Conservation (phyloP, 2,113 vertebrate genomes). For the Condylura cristata region DNA sequence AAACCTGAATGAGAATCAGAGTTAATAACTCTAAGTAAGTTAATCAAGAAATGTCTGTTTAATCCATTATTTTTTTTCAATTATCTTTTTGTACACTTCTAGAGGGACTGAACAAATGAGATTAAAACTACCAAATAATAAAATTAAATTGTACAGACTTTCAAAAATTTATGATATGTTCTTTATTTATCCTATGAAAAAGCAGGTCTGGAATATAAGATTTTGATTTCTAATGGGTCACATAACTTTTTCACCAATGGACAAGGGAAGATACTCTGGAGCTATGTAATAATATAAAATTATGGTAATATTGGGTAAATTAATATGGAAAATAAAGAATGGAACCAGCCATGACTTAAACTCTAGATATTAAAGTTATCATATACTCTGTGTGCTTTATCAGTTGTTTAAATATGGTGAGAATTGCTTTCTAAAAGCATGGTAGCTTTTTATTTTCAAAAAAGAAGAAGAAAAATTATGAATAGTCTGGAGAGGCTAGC, state of each 20-base stretch:
- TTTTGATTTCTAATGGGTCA: constrained; percentile 4
- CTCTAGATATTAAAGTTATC: not conserved
- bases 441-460: not conserved
- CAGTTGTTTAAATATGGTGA: not conserved
- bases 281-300: not conserved
- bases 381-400: not conserved
- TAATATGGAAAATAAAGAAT: not conserved
- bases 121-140: constrained; percentile 44
- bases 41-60: constrained; percentile 46
- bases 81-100: constrained; percentile 19
- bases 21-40: constrained; percentile 43
- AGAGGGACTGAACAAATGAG: not conserved
- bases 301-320: not conserved
- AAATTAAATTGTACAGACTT: not conserved
- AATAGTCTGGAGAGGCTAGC: not conserved
- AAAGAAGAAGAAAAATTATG: not conserved
- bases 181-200: not conserved
- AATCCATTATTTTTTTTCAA: constrained; percentile 32
- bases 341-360: not conserved
- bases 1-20: constrained; percentile 42
- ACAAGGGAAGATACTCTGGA: not conserved
- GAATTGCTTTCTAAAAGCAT: not conserved
- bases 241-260: not conserved
- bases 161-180: not conserved
- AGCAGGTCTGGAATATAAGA: not conserved